Evolutionary conservation across 23 tunicate species (phyloP).

Genomic region (Halocynthia aurantium): DNA sequence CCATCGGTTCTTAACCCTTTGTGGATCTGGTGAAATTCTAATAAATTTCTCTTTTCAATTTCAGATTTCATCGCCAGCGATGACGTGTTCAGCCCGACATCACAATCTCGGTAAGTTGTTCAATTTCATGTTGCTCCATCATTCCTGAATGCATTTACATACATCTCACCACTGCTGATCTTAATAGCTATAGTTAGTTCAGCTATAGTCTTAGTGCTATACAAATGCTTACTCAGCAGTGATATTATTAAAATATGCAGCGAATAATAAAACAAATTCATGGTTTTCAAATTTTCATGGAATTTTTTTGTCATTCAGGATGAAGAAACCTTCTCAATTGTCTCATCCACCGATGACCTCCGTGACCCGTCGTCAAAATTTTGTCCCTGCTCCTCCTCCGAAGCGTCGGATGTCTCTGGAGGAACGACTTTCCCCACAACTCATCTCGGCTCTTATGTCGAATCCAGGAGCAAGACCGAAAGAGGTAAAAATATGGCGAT

Average conservation of each 20-base stretch:
- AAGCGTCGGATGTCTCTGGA: conserved; percentile 29
- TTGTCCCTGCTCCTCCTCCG: conserved; percentile 21
- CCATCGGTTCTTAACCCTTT: too few relatives aligned
- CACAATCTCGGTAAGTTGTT: conserved; percentile 12
- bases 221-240: neutral
- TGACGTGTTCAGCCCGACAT: conserved; percentile 26
- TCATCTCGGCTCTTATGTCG: conserved; percentile 55
- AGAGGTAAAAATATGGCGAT: conserved; percentile 63
- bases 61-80: neutral
- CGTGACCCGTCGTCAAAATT: conserved; percentile 72
- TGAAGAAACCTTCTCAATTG: conserved; percentile 21
- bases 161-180: too few relatives aligned
- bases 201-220: too few relatives aligned
- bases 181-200: too few relatives aligned
- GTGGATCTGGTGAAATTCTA: too few relatives aligned
- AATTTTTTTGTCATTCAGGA: conserved; percentile 6
- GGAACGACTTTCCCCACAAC: conserved; percentile 63
- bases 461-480: conserved; percentile 85
- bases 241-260: neutral
- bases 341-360: conserved; percentile 77
- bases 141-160: too few relatives aligned
- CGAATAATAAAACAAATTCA: neutral
- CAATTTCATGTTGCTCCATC: neutral
- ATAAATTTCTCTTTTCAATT: too few relatives aligned
- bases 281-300: too few relatives aligned